Evolutionary conservation across 1,140 invertebrate genomes (phyloP).

Genomic region (Aphaenogaster floridana): DNA sequence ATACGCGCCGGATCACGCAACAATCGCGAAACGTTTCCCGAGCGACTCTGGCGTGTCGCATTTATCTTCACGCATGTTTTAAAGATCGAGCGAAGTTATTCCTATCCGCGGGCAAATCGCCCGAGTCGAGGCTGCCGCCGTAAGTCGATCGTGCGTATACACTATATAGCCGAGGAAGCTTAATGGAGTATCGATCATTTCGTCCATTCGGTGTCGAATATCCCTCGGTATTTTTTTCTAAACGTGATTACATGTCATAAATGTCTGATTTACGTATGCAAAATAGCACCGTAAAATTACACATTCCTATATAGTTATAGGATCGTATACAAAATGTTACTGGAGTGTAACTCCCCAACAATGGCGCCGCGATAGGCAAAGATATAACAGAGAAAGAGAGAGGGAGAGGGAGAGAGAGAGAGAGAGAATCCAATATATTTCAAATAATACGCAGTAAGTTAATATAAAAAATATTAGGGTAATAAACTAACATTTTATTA

Average conservation of each 20-base stretch:
- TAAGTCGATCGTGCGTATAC: constrained; percentile 25
- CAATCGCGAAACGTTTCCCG: background rate
- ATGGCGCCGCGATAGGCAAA: background rate
- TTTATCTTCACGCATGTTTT: constrained; percentile 32
- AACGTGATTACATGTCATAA: constrained; percentile 14
- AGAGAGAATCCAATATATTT: background rate
- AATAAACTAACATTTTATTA: background rate
- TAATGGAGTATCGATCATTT: constrained; percentile 45
- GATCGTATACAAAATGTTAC: background rate
- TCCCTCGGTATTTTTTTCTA: constrained; percentile 13
- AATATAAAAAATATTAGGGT: background rate
- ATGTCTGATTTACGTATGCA: constrained; percentile 28
- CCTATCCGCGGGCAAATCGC: constrained; percentile 26
- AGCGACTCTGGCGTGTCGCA: constrained; percentile 17
- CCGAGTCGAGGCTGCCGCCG: background rate
- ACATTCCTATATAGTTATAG: constrained; percentile 20
- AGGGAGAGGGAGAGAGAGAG: too few species aligned
- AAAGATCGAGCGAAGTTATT: constrained; percentile 36
- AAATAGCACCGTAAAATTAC: constrained; percentile 3
- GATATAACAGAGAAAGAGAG: background rate
- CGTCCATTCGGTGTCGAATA: constrained; percentile 26
- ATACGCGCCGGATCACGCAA: constrained; percentile 22
- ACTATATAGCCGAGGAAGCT: constrained; percentile 1
- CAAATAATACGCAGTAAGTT: background rate
- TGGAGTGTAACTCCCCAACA: background rate